Conservation (phyloP, 2,113 vertebrate genomes). For the Hiodon tergisus region DNA sequence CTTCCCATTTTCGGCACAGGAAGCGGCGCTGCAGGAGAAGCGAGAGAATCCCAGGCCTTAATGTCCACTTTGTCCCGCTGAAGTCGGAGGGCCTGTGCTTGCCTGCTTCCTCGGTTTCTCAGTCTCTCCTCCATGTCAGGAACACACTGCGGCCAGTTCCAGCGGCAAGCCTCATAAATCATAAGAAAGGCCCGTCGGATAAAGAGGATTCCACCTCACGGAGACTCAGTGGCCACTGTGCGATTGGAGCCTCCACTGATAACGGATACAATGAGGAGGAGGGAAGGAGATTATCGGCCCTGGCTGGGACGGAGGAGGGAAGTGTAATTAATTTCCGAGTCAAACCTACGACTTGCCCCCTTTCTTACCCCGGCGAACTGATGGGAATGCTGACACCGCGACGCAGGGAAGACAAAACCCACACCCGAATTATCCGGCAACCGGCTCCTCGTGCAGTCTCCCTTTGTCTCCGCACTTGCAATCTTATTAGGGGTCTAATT, state of each 20-base stretch:
- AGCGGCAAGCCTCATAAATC: slow-evolving; percentile 61
- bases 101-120: too few species aligned
- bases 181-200: slow-evolving; percentile 43
- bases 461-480: slow-evolving; percentile 42
- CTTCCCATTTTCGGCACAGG: background rate
- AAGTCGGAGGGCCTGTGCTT: too few species aligned
- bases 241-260: background rate
- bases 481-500: slow-evolving; percentile 68
- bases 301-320: slow-evolving; percentile 31
- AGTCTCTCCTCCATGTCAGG: slow-evolving; percentile 25
- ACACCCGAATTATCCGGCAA: background rate
- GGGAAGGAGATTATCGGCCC: slow-evolving; percentile 43
- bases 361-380: background rate
- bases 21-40: slow-evolving; percentile 1
- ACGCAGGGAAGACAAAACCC: background rate
- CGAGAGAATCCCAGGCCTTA: background rate
- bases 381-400: background rate
- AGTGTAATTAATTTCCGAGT: slow-evolving; percentile 34
- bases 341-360: background rate
- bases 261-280: background rate
- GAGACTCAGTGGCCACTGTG: slow-evolving; percentile 30
- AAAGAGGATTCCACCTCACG: slow-evolving; percentile 40
- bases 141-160: slow-evolving; percentile 43
- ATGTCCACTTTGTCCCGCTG: too few species aligned
- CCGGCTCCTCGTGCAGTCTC: background rate